These are phyloP conservation scores for Formica selysi DNA, from an alignment of 1,140 invertebrate genomes.

Conservation along the genomic window DNA sequence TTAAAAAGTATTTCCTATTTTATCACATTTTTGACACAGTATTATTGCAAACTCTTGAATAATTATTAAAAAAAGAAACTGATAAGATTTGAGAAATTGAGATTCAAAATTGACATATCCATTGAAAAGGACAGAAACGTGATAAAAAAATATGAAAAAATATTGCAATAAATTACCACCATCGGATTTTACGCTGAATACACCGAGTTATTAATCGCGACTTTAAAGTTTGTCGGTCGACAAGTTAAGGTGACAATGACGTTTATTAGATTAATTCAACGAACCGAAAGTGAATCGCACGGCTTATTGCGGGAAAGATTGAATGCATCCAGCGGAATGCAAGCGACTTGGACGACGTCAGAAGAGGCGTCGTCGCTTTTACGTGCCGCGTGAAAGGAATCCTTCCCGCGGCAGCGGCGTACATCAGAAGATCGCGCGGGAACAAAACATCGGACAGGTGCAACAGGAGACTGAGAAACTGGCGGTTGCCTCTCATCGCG, in stretches of 20 bases:
- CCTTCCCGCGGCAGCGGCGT: not conserved
- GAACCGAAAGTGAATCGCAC: constrained; percentile 22
- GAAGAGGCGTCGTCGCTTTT: constrained; percentile 6
- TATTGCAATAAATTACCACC: too few relatives aligned
- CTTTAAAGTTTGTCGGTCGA: not conserved
- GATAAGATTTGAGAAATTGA: too few relatives aligned
- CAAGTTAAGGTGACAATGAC: constrained; percentile 7
- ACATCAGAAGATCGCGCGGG: constrained; percentile 15
- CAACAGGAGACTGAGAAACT: not conserved
- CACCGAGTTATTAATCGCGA: not conserved
- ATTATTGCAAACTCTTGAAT: too few relatives aligned
- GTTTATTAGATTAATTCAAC: constrained; percentile 31
- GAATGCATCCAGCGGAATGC: not conserved
- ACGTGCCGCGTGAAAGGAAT: constrained; percentile 19
- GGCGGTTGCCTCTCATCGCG: constrained; percentile 14
- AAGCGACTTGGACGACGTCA: constrained; percentile 40
- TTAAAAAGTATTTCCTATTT: too few relatives aligned
- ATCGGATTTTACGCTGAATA: not conserved
- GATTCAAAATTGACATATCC: too few relatives aligned
- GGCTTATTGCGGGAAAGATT: not conserved
- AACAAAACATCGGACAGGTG: constrained; percentile 17
- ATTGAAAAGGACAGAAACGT: too few relatives aligned
- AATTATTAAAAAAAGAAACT: too few relatives aligned
- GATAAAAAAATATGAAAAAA: too few relatives aligned
- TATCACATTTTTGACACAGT: too few relatives aligned